A percentile compares a stretch with the other conserved stretches of the same genome.
These are phyloP conservation scores for Gerosis bhagava DNA, from an alignment of 2,888 invertebrate genomes.

Conservation along the genomic window DNA sequence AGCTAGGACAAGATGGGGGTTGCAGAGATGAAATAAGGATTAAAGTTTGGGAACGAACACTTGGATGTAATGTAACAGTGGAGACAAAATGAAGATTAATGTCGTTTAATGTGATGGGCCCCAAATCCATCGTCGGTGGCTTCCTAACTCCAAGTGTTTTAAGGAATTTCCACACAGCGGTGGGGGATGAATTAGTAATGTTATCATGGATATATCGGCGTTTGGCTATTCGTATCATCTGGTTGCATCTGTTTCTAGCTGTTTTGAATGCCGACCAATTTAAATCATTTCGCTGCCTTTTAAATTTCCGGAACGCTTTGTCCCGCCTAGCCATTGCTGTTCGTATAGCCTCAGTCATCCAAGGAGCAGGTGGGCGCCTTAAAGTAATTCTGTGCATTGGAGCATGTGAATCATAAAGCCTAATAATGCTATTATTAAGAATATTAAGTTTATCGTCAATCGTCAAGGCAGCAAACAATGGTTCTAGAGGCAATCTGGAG, in stretches of 20 bases:
- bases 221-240: no score
- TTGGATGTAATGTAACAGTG: not conserved
- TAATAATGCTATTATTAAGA: not conserved
- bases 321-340: conserved; percentile 5
- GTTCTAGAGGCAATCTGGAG: not conserved
- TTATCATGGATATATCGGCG: no score
- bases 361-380: no score
- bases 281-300: not conserved
- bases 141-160: conserved; percentile 2
- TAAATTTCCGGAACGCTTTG: not conserved
- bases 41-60: not conserved
- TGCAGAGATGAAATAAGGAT: no score
- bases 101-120: not conserved
- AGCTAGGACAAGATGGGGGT: no score
- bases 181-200: no score
- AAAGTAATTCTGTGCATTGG: not conserved
- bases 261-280: no score
- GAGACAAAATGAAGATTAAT: not conserved
- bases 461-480: not conserved
- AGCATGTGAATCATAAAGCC: conserved; percentile 5
- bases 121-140: not conserved
- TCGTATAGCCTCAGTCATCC: no score
- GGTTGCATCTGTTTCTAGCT: no score
- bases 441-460: not conserved
- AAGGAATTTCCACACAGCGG: conserved; percentile 10